These are phyloP conservation scores for Gambusia holbrooki DNA, from an alignment of 2,113 vertebrate genomes.

Conservation along the genomic window DNA sequence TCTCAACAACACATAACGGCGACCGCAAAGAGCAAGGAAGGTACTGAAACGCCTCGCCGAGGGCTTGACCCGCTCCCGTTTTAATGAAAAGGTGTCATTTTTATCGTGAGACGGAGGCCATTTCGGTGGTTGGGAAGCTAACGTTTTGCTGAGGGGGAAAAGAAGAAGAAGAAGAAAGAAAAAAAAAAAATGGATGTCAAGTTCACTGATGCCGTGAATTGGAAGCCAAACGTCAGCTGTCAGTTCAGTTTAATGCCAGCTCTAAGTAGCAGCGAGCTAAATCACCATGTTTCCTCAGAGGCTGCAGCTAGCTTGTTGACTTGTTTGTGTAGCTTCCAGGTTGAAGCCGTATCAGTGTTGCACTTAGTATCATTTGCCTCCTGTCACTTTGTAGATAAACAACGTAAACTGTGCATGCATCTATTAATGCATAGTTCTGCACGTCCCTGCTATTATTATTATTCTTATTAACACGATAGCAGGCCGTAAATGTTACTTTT, in stretches of 20 bases:
- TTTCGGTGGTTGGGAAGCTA: conserved; percentile 28
- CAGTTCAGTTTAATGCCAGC: conserved; percentile 67
- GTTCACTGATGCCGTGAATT: conserved; percentile 74
- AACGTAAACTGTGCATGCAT: conserved; percentile 33
- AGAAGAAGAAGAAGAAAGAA: conserved; percentile 15
- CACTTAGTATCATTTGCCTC: conserved; percentile 29
- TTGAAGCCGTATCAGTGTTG: conserved; percentile 17
- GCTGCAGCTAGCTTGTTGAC: conserved; percentile 48
- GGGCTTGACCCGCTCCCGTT: conserved; percentile 23
- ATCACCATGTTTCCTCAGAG: conserved; percentile 57
- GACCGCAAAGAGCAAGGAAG: conserved; percentile 88
- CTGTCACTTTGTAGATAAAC: conserved; percentile 39
- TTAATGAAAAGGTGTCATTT: conserved; percentile 20
- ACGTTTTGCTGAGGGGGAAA: conserved; percentile 39
- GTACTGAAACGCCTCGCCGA: conserved; percentile 74
- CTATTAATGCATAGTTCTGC: conserved; percentile 40
- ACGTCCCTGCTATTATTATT: conserved; percentile 19
- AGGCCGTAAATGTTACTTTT: conserved; percentile 32
- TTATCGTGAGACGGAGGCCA: neutral
- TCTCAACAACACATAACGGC: conserved; percentile 88
- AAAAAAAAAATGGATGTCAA: conserved; percentile 70
- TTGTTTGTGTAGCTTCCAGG: conserved; percentile 18
- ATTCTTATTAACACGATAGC: conserved; percentile 7
- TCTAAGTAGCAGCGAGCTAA: conserved; percentile 64
- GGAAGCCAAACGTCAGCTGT: conserved; percentile 78